Percentiles rank a stretch among this genome's conserved stretches.
phyloP scores from a whole-genome alignment of 92 coral and sea anemone species.

The Pocillopora grandis region DNA sequence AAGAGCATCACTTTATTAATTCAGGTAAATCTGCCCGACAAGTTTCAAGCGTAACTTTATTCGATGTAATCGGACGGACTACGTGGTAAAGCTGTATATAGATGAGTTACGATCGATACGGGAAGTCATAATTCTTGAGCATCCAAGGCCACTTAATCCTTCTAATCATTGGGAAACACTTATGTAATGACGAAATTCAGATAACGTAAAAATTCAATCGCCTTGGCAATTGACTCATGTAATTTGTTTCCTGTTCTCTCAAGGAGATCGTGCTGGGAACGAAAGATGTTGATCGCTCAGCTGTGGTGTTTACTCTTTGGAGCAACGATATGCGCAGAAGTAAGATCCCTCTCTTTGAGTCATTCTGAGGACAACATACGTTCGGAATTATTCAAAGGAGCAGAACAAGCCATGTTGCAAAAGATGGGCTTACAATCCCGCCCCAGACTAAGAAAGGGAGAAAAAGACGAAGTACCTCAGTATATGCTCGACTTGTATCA shows the following conservation, averaged over 20 bases:
- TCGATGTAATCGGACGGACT: slow-evolving; percentile 11
- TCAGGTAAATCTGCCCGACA: slow-evolving; percentile 23
- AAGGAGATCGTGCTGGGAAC: slow-evolving; percentile 43
- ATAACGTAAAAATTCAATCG: background rate
- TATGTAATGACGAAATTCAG: slow-evolving; percentile 21
- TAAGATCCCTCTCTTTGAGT: slow-evolving; percentile 19
- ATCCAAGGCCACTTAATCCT: slow-evolving; percentile 33
- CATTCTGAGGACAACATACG: slow-evolving; percentile 28
- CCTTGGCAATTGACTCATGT: slow-evolving; percentile 15
- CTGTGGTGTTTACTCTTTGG: slow-evolving; percentile 69
- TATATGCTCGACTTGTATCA: slow-evolving; percentile 84
- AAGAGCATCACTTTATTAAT: background rate
- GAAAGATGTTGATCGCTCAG: slow-evolving; percentile 68
- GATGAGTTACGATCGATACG: slow-evolving; percentile 15
- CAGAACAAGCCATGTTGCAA: slow-evolving; percentile 69
- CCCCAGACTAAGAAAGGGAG: slow-evolving; percentile 61
- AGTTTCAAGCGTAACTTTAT: slow-evolving; percentile 11
- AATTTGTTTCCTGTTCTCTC: slow-evolving; percentile 39
- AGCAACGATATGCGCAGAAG: slow-evolving; percentile 50
- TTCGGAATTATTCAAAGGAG: slow-evolving; percentile 59
- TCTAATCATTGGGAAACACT: slow-evolving; percentile 20
- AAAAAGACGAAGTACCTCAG: slow-evolving; percentile 69
- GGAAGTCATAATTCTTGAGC: slow-evolving; percentile 15
- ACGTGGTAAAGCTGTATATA: background rate
- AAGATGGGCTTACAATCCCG: slow-evolving; percentile 77